Percentiles rank a stretch among this genome's conserved stretches.
Conservation (phyloP, 2,888 invertebrate species). For the Pterostichus niger region DNA sequence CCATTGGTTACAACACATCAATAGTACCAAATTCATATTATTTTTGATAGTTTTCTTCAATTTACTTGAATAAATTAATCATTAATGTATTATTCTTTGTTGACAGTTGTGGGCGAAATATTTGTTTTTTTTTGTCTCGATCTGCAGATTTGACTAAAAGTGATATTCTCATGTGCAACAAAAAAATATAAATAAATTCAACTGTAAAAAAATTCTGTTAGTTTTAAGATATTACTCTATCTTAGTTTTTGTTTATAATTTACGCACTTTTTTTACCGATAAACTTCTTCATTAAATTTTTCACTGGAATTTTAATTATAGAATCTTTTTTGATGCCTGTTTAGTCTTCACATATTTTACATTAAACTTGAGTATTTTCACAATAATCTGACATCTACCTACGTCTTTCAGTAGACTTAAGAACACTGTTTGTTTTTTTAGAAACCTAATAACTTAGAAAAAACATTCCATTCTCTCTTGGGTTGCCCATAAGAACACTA, state of each 20-base stretch:
- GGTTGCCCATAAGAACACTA: constrained; percentile 21
- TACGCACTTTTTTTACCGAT: constrained; percentile 3
- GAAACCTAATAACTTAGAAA: constrained; percentile 57
- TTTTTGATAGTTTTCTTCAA: too few species aligned
- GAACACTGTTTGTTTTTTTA: constrained; percentile 45
- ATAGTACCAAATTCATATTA: too few species aligned
- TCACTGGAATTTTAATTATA: not conserved
- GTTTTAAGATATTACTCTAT: not conserved
- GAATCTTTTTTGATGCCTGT: not conserved
- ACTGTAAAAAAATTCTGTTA: not conserved
- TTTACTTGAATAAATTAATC: too few species aligned
- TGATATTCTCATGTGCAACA: too few species aligned
- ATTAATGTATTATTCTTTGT: too few species aligned
- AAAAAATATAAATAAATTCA: constrained; percentile 16
- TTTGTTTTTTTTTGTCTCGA: too few species aligned
- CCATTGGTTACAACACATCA: too few species aligned
- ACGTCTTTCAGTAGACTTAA: constrained; percentile 24
- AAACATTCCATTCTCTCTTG: constrained; percentile 31
- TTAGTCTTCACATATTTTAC: not conserved
- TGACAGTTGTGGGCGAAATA: too few species aligned
- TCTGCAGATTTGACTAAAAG: too few species aligned
- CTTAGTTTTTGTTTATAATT: not conserved
- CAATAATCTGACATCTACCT: constrained; percentile 30
- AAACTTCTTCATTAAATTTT: not conserved
- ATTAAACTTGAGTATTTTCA: not conserved